Evolutionary conservation across 2,888 invertebrate species (phyloP), one percentile per base, ranked within the genome.

Genomic region (Lycia hirtaria): DNA sequence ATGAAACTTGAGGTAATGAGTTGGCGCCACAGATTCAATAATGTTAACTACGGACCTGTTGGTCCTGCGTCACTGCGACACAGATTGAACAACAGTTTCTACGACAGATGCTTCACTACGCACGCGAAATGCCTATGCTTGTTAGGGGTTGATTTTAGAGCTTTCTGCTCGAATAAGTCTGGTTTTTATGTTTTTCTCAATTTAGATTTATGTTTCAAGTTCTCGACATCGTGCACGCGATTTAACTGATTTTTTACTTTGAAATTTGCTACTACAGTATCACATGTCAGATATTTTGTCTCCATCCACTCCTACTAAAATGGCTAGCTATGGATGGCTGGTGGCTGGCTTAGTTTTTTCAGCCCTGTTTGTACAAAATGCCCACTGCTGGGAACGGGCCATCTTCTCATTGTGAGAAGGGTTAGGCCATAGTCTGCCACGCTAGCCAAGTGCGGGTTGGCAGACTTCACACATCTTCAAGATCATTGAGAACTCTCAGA

Each of bases 1-100:
- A 64, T 64, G 64, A 45, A 17, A 64, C 66, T 64, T 66, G 66
- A 48, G 49, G 43, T 62, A 66, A 66, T 64, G 62, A 64, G 64
- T 41, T 10, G 38, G 50, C 3, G 49, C 28, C 44, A 44, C 44
- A 44, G 44, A 20, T 5, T 20, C 3, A 20, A 4, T 44, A 1
- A 14, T 17, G 32, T 7, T 32, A 20, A 15, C 20, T 44, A 44
- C 4, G 17, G 10, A n/a, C 4, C 26, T 24, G 3, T 4, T 7
- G 10, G 12, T 43, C 12, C 32, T 44, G 30, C 32, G 44, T 44
- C 32, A 30, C 9, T 20, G 38, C 12, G 20, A n/a, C 20, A 12
- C 38, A 38, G 38, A 38, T 38, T 20, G 38, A 20, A 22, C 6
- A 6, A 6, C 6, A 38, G 38, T 38, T 4, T 38, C 12, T 38